Evolutionary conservation across 2,797 vertebrate genomes (phyloP).

Genomic region (Ambastaia sidthimunki): DNA sequence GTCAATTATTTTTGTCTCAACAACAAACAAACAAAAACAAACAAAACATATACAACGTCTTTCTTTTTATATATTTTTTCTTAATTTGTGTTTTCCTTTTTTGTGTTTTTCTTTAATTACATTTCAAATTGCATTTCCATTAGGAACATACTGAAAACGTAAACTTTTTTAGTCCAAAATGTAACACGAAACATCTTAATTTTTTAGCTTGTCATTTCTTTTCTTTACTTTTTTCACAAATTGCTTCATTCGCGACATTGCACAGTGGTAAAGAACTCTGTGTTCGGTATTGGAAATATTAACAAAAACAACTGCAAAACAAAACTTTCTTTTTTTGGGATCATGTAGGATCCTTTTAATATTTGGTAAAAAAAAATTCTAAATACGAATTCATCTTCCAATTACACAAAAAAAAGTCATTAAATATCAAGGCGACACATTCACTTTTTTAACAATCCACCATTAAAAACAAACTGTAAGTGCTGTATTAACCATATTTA

Average conservation of each 20-base stretch:
- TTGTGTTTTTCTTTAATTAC: slow-evolving; percentile 51
- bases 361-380: slow-evolving; percentile 61
- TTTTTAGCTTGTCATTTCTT: slow-evolving; percentile 57
- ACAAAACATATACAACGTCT: slow-evolving; percentile 68
- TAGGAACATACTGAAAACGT: slow-evolving; percentile 51
- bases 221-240: slow-evolving; percentile 36
- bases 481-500: slow-evolving; percentile 74
- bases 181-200: slow-evolving; percentile 30
- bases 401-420: slow-evolving; percentile 33
- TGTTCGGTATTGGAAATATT: slow-evolving; percentile 44
- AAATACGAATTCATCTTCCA: slow-evolving; percentile 54
- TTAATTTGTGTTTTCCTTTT: slow-evolving; percentile 53
- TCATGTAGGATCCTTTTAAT: slow-evolving; percentile 53
- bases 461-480: slow-evolving; percentile 68
- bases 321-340: slow-evolving; percentile 47
- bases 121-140: slow-evolving; percentile 58
- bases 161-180: slow-evolving; percentile 50
- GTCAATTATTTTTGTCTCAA: slow-evolving; percentile 67
- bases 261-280: slow-evolving; percentile 55
- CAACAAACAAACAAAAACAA: slow-evolving; percentile 61
- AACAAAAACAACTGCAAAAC: slow-evolving; percentile 30
- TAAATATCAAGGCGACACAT: slow-evolving; percentile 62
- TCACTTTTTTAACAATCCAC: slow-evolving; percentile 66
- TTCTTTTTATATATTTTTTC: slow-evolving; percentile 54
- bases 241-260: slow-evolving; percentile 58